Percentiles rank a stretch among this genome's conserved stretches.
Conservation (phyloP, 2,113 vertebrate genomes). For the Eubucco bourcierii region DNA sequence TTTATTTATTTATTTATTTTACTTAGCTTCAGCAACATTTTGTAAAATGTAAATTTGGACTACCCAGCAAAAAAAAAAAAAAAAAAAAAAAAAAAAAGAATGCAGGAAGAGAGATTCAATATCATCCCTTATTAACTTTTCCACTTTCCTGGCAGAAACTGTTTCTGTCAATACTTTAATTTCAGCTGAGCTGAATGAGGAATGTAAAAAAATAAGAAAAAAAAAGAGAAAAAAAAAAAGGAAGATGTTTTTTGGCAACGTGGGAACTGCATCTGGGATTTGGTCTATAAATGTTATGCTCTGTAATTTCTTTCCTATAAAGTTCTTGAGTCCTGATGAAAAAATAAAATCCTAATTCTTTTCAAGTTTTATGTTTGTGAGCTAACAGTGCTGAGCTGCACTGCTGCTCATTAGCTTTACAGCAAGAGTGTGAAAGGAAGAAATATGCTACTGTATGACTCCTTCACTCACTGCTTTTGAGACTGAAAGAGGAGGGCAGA, state of each 20-base stretch:
- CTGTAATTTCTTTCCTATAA: background rate
- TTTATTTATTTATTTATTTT: no score
- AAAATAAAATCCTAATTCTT: background rate
- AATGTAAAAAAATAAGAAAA: no score
- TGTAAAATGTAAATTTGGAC: no score
- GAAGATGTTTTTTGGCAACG: background rate
- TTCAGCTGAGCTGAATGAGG: background rate
- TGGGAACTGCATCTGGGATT: background rate
- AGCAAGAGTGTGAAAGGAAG: background rate
- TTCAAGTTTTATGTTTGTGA: background rate
- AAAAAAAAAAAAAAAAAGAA: background rate
- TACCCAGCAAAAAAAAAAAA: no score
- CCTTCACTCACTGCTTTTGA: no score
- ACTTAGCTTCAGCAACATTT: no score
- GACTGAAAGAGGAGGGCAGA: no score
- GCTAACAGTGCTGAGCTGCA: background rate
- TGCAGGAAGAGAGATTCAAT: background rate
- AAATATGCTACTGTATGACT: background rate
- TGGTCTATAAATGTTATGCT: background rate
- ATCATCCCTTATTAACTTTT: conserved; percentile 6
- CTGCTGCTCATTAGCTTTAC: background rate
- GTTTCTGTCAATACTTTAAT: conserved; percentile 41
- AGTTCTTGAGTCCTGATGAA: background rate
- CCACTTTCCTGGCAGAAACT: background rate
- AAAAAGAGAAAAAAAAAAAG: background rate